Base-by-base conservation (phyloP, 2,797 vertebrate species). In the Sebastes melanostomus region DNA sequence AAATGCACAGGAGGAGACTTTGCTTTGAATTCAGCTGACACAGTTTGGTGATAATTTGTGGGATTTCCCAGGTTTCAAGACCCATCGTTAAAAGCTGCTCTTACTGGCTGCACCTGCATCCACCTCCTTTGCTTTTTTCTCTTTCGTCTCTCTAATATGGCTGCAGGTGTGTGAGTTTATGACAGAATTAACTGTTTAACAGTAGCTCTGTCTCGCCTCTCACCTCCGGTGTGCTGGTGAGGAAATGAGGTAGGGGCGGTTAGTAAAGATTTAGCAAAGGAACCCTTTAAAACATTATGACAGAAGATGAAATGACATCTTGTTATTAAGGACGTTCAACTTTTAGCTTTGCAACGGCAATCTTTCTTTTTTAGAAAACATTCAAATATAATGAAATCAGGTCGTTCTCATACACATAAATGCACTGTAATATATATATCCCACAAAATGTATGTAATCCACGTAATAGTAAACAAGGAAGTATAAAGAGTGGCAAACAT, bases 111-210 rank as follows among this genome's bases (percentile, higher is more conserved):
- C 91, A 83, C 82, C 83, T 38, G 80, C 77, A 14, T 10, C 38
- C 29, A 3, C 25, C 54, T 59, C 59, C 42, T 52, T 65, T 46
- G 34, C 55, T 60, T 24, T 55, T 70, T 50, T 61, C 36, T 27
- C 46, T 65, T n/a, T 74, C 16, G 6, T 32, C 22, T 54, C 54
- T 34, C 29, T 68, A 18, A 69, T 18, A 4, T 67, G 34, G 72
- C 52, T 78, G 85, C 88, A 87, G 85, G 85, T 88, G 85, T 86
- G 58, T 71, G n/a, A 58, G 7, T 89, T 89, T 88, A 90, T 52
- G 56, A 80, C 54, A 52, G 34, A 46, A 59, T 75, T 16, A 76
- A 73, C 25, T 8, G 8, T 88, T 86, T 87, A 75, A 82, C 71
- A 42, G 58, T 32, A 27, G 27, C 38, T 52, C 70, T 22, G 18